phyloP scores from a whole-genome alignment of 2,888 invertebrate species.

The Notocelia uddmanniana region DNA sequence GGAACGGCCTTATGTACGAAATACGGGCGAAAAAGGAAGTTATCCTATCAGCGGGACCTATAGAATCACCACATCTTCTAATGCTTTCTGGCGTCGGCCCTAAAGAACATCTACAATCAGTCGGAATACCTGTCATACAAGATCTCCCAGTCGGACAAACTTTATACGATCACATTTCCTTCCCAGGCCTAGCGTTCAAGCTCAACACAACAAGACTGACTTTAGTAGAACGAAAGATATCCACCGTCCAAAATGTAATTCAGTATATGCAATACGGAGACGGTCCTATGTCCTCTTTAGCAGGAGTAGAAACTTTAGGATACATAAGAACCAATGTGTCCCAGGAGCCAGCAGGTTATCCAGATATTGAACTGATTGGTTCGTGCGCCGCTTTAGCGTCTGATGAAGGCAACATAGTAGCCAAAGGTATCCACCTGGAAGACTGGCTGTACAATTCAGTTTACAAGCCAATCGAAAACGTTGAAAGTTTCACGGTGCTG shows the following conservation, averaged over 20 bases:
- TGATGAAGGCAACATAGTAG: slow-evolving; percentile 80
- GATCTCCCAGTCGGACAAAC: slow-evolving; percentile 89
- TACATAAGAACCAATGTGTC: slow-evolving; percentile 87
- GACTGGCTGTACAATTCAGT: slow-evolving; percentile 75
- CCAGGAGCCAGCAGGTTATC: slow-evolving; percentile 81
- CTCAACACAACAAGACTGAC: slow-evolving; percentile 76
- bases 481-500: slow-evolving; percentile 78
- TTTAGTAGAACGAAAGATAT: slow-evolving; percentile 62
- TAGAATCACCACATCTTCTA: slow-evolving; percentile 92
- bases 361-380: slow-evolving; percentile 88
- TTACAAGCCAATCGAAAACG: slow-evolving; percentile 72
- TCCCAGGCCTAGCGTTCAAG: slow-evolving; percentile 83
- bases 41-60: slow-evolving; percentile 89
- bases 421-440: slow-evolving; percentile 71
- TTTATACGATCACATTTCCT: slow-evolving; percentile 89
- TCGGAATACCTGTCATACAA: slow-evolving; percentile 86
- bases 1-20: slow-evolving; percentile 75
- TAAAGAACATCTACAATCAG: slow-evolving; percentile 82
- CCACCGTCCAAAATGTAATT: slow-evolving; percentile 65
- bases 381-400: slow-evolving; percentile 84
- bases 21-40: slow-evolving; percentile 83
- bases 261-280: slow-evolving; percentile 74
- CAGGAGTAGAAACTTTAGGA: slow-evolving; percentile 86
- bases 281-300: slow-evolving; percentile 83
- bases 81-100: slow-evolving; percentile 90